A percentile compares a stretch with the other conserved stretches of the same genome.
Conservation (phyloP, 2,797 vertebrate genomes). For the Heteromormyrus szaboi region DNA sequence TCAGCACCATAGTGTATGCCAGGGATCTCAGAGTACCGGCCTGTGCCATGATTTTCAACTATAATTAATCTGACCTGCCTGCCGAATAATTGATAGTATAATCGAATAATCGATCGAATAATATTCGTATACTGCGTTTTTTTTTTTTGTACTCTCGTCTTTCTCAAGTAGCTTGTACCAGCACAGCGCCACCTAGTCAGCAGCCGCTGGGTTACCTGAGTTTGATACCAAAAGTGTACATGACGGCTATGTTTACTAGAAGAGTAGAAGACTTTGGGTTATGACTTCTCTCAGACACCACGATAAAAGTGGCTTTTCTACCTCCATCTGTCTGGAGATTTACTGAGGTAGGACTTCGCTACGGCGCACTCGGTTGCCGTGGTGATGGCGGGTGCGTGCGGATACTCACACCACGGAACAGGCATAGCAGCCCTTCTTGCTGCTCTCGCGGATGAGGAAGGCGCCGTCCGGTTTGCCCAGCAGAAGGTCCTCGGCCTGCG, state of each 20-base stretch:
- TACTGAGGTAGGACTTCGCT: not conserved
- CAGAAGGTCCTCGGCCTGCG: constrained; percentile 85
- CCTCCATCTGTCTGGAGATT: constrained; percentile 44
- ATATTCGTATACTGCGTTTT: not conserved
- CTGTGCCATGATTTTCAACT: not conserved
- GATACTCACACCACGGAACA: constrained; percentile 60
- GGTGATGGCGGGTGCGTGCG: not conserved
- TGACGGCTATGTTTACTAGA: not conserved
- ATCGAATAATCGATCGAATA: not conserved
- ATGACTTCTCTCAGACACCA: not conserved
- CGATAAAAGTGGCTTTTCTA: constrained; percentile 45
- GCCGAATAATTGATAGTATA: not conserved
- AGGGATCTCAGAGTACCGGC: not conserved
- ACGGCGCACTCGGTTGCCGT: not conserved
- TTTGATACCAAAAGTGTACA: not conserved
- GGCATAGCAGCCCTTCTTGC: constrained; percentile 74
- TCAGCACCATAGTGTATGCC: not conserved
- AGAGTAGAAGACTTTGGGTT: not conserved
- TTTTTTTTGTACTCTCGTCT: not conserved
- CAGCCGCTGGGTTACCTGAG: not conserved
- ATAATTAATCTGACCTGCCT: not conserved
- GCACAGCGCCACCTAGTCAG: not conserved
- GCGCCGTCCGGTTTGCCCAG: constrained; percentile 82
- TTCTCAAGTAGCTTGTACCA: not conserved
- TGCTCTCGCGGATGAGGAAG: constrained; percentile 92